phyloP scores from a whole-genome alignment of 2,888 invertebrate species.

The Axea sp. region DNA sequence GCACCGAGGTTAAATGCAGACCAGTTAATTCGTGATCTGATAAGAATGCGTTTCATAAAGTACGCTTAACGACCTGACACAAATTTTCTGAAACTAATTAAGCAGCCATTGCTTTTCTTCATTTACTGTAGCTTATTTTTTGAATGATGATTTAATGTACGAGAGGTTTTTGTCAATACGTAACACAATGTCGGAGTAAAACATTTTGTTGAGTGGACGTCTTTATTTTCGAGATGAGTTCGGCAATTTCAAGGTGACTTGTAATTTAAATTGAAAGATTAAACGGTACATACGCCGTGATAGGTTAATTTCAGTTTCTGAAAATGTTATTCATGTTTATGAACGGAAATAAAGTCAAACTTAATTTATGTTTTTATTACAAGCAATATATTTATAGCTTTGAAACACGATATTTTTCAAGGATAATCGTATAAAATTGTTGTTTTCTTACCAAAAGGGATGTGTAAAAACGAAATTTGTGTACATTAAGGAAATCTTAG shows the following conservation, averaged over 20 bases:
- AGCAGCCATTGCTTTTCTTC: slow-evolving; percentile 1
- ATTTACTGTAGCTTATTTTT: background rate
- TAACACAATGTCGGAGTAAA: too few relatives aligned
- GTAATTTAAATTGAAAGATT: slow-evolving; percentile 3
- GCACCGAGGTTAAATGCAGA: slow-evolving; percentile 5
- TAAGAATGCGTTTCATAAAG: slow-evolving; percentile 30
- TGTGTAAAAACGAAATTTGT: too few relatives aligned
- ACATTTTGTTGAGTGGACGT: background rate
- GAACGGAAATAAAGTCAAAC: too few relatives aligned
- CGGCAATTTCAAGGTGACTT: slow-evolving; percentile 8
- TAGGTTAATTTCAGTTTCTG: background rate
- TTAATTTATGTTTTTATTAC: too few relatives aligned
- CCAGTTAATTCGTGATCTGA: slow-evolving; percentile 36
- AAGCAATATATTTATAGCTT: too few relatives aligned
- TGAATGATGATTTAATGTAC: background rate
- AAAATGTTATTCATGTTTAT: too few relatives aligned
- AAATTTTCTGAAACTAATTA: slow-evolving; percentile 27
- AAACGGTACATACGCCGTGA: background rate
- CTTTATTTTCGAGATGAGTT: slow-evolving; percentile 11
- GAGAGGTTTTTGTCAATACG: too few relatives aligned
- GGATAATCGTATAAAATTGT: too few relatives aligned
- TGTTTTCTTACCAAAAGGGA: too few relatives aligned
- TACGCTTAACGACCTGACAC: slow-evolving; percentile 24
- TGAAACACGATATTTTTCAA: too few relatives aligned
- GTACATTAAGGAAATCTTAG: too few relatives aligned